These are phyloP conservation scores for Tortricodes alternella DNA, from an alignment of 2,888 invertebrate species.

Conservation along the genomic window DNA sequence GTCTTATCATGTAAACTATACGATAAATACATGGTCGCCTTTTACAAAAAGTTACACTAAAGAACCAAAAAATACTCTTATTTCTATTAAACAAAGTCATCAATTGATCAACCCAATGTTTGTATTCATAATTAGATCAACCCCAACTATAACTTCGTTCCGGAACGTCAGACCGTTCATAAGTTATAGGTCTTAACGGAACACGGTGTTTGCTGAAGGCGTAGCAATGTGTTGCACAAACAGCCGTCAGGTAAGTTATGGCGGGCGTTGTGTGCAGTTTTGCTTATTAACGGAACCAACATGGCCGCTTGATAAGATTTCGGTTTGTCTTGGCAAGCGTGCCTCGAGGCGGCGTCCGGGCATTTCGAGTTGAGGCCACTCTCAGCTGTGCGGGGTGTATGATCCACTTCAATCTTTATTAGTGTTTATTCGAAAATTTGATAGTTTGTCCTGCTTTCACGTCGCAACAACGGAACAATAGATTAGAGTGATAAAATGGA, in stretches of 20 bases:
- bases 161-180: slow-evolving; percentile 51
- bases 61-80: not conserved
- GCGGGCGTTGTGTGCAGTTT: slow-evolving; percentile 74
- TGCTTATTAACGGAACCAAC: slow-evolving; percentile 79
- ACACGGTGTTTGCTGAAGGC: slow-evolving; percentile 4
- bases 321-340: slow-evolving; percentile 79
- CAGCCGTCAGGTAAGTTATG: slow-evolving; percentile 71
- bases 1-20: no score
- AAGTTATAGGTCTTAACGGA: slow-evolving; percentile 51
- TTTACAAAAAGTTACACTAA: not conserved
- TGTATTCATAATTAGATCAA: slow-evolving; percentile 22
- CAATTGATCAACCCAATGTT: slow-evolving; percentile 4
- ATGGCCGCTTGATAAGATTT: slow-evolving; percentile 80
- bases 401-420: slow-evolving; percentile 47
- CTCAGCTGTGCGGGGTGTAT: slow-evolving; percentile 38
- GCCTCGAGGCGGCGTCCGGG: slow-evolving; percentile 70
- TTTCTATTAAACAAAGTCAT: not conserved
- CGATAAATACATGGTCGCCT: no score
- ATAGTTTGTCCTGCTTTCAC: no score
- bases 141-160: slow-evolving; percentile 35
- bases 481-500: no score
- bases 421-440: no score
- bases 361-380: slow-evolving; percentile 69
- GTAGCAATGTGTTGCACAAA: slow-evolving; percentile 52
- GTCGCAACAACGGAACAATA: no score